phyloP scores from a whole-genome alignment of 2,113 vertebrate genomes.

The Austrofundulus limnaeus region DNA sequence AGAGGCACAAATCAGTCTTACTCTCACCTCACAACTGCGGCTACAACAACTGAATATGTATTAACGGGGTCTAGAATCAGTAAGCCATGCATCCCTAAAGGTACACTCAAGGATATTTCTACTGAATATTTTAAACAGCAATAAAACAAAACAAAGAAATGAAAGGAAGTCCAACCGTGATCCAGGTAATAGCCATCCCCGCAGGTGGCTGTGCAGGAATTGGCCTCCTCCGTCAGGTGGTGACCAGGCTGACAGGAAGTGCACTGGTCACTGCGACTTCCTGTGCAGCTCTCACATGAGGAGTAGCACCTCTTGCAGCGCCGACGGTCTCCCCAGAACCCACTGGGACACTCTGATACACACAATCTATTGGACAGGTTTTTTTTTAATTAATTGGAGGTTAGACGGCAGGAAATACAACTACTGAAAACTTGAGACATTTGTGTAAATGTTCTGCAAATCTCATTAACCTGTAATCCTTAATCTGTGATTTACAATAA shows the following conservation, averaged over 20 bases:
- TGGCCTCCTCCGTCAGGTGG: conserved; percentile 86
- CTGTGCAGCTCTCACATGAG: conserved; percentile 88
- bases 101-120: neutral
- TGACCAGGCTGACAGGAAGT: conserved; percentile 86
- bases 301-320: conserved; percentile 91
- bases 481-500: no score
- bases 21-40: conserved; percentile 35
- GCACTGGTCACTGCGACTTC: conserved; percentile 90
- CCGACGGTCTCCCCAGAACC: conserved; percentile 90
- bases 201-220: conserved; percentile 85
- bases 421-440: no score
- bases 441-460: no score
- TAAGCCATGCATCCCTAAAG: neutral
- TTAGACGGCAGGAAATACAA: neutral
- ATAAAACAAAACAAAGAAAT: neutral
- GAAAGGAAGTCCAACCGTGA: conserved; percentile 79
- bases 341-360: conserved; percentile 85
- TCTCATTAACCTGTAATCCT: no score
- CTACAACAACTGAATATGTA: conserved; percentile 45
- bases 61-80: conserved; percentile 19
- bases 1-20: conserved; percentile 51
- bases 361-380: conserved; percentile 82
- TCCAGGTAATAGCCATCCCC: conserved; percentile 87
- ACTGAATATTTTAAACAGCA: conserved; percentile 2
- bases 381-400: no score